Conservation (phyloP, 2,113 vertebrate genomes). For the Ceuthmochares aereus region DNA sequence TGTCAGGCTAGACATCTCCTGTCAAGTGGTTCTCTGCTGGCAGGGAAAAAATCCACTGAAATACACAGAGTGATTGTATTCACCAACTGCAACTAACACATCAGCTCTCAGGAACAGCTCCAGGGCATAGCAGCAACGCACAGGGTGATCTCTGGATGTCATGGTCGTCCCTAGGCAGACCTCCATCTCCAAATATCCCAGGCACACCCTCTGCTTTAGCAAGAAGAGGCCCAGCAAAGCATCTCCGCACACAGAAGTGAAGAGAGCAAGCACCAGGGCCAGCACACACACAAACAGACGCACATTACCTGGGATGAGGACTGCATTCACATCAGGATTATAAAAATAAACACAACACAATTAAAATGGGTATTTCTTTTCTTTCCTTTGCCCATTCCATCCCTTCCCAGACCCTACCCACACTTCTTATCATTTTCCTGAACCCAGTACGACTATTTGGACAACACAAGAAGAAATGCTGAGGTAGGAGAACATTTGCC, state of each 20-base stretch:
- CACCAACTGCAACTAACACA: not conserved
- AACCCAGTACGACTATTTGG: not conserved
- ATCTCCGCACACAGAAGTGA: not conserved
- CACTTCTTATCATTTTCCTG: not conserved
- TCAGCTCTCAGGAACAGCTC: slow-evolving; percentile 49
- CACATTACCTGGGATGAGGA: slow-evolving; percentile 86
- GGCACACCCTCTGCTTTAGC: slow-evolving; percentile 29
- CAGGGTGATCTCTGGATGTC: not conserved
- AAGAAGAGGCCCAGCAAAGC: slow-evolving; percentile 44
- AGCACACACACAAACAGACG: slow-evolving; percentile 55
- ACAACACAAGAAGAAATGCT: not conserved
- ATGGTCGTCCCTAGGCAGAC: not conserved
- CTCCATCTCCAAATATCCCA: not conserved
- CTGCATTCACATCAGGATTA: slow-evolving; percentile 73
- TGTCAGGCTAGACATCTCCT: not conserved
- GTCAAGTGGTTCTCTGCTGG: not conserved
- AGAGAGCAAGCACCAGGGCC: slow-evolving; percentile 29
- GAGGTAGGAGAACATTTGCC: not conserved
- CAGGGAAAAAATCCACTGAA: not conserved
- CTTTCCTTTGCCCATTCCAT: not conserved
- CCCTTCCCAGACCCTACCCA: not conserved
- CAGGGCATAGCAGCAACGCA: not conserved
- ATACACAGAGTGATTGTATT: not conserved
- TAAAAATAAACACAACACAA: slow-evolving; percentile 67
- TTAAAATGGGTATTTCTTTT: slow-evolving; percentile 52